Evolutionary conservation across 2,113 vertebrate genomes (phyloP).

Genomic region (Urocynchramus pylzowi): DNA sequence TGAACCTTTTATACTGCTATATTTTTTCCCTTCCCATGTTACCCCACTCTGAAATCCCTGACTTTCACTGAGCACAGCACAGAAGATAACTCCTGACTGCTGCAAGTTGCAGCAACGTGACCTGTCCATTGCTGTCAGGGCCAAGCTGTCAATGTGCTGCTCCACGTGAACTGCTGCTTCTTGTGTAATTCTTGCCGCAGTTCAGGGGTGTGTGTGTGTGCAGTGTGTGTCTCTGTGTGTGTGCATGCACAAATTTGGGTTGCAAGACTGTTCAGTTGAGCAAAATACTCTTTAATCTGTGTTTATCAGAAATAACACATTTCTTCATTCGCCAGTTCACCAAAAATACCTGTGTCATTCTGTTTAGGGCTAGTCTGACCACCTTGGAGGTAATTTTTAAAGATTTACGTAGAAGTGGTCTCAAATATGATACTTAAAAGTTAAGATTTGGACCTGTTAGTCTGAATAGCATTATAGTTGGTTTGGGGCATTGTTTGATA

Average conservation of each 20-base stretch:
- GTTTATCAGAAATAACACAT: not conserved
- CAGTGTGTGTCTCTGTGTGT: not conserved
- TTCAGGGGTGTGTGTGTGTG: not conserved
- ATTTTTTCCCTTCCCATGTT: not conserved
- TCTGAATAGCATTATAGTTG: not conserved
- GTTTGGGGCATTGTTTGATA: not conserved
- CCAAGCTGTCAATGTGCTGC: not conserved
- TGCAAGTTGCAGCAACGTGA: not conserved
- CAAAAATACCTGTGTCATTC: rapidly evolving
- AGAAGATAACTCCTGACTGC: not conserved
- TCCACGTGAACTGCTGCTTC: not conserved
- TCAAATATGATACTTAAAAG: not conserved
- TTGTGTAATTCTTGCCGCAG: not conserved
- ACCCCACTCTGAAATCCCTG: not conserved
- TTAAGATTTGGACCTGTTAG: not conserved
- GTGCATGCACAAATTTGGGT: not conserved
- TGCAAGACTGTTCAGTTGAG: not conserved
- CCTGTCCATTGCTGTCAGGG: not conserved
- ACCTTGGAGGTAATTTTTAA: not conserved
- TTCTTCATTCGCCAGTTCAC: not conserved
- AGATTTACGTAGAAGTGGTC: not conserved
- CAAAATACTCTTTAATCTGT: not conserved
- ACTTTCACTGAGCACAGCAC: not conserved
- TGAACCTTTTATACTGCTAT: not conserved
- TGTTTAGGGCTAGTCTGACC: not conserved